These are phyloP conservation scores for Aphelocoma californica DNA, from an alignment of 2,797 vertebrate genomes.

Conservation along the genomic window DNA sequence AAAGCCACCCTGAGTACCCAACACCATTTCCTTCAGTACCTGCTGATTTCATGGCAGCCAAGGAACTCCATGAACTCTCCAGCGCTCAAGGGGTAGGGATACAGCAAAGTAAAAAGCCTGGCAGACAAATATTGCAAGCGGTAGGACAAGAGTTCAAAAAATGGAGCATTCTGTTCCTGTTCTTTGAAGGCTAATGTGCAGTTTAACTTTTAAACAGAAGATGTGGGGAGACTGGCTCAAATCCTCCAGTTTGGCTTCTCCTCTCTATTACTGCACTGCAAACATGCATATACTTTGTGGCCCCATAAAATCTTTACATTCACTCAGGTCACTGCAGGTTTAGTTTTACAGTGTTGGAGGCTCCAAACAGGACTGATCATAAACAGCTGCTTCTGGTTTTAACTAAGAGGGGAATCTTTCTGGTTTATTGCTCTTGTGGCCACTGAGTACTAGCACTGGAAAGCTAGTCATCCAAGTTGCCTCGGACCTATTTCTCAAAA, in stretches of 20 bases:
- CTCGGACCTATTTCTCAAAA: conserved; percentile 43
- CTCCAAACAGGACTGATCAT: conserved; percentile 51
- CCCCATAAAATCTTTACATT: conserved; percentile 26
- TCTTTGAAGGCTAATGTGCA: neutral
- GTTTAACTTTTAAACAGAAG: neutral
- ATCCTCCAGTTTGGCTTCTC: neutral
- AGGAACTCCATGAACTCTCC: neutral
- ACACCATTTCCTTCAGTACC: neutral
- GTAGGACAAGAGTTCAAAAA: neutral
- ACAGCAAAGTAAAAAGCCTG: neutral
- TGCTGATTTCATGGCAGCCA: neutral
- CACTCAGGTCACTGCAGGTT: conserved; percentile 41
- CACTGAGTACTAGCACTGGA: conserved; percentile 47
- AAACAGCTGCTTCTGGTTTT: conserved; percentile 64
- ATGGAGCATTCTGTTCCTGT: neutral
- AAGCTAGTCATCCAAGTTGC: conserved; percentile 45
- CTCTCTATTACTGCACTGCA: neutral
- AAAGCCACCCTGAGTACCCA: neutral
- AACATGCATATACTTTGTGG: neutral
- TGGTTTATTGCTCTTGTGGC: conserved; percentile 59
- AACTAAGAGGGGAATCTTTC: conserved; percentile 31
- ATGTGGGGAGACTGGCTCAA: neutral
- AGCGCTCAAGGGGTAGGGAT: neutral
- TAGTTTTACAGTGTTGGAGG: conserved; percentile 43
- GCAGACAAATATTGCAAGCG: neutral